These are phyloP conservation scores for Leptatherina wallacei DNA, from an alignment of 2,797 vertebrate genomes.

Conservation along the genomic window DNA sequence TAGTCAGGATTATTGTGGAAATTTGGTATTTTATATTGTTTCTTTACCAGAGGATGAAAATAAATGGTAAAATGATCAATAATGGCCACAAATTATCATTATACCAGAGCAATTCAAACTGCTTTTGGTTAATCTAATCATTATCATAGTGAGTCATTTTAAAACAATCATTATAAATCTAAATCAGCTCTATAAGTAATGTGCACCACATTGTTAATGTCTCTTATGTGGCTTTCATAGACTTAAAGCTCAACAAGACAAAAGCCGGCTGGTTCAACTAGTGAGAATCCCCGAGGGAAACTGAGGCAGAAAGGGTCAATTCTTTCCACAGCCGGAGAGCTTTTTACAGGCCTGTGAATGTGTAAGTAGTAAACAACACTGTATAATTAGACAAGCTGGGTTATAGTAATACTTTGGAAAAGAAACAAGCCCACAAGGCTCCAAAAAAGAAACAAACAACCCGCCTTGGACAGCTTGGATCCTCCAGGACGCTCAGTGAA, in stretches of 20 bases:
- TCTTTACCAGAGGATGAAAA: not conserved
- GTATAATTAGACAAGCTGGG: slow-evolving; percentile 51
- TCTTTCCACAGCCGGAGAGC: slow-evolving; percentile 32
- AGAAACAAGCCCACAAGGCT: slow-evolving; percentile 29
- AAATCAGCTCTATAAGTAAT: not conserved
- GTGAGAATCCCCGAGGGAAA: slow-evolving; percentile 41
- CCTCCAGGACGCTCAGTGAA: not conserved
- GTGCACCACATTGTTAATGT: slow-evolving; percentile 5
- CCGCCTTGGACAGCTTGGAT: slow-evolving; percentile 1
- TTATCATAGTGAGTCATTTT: not conserved
- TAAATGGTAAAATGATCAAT: not conserved
- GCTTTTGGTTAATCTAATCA: not conserved
- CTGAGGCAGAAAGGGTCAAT: slow-evolving; percentile 31
- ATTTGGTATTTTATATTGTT: not conserved
- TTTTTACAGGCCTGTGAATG: slow-evolving; percentile 49
- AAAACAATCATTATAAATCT: not conserved
- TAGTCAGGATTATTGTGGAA: not conserved
- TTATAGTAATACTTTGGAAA: slow-evolving; percentile 37
- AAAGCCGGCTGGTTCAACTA: slow-evolving; percentile 13
- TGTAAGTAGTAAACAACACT: slow-evolving; percentile 51
- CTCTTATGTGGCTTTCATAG: slow-evolving; percentile 8
- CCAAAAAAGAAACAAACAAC: slow-evolving; percentile 6
- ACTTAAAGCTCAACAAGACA: slow-evolving; percentile 8
- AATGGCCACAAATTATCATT: not conserved
- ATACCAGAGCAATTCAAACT: not conserved